phyloP scores from a whole-genome alignment of 2,797 vertebrate species.

The Etheostoma nigrum region DNA sequence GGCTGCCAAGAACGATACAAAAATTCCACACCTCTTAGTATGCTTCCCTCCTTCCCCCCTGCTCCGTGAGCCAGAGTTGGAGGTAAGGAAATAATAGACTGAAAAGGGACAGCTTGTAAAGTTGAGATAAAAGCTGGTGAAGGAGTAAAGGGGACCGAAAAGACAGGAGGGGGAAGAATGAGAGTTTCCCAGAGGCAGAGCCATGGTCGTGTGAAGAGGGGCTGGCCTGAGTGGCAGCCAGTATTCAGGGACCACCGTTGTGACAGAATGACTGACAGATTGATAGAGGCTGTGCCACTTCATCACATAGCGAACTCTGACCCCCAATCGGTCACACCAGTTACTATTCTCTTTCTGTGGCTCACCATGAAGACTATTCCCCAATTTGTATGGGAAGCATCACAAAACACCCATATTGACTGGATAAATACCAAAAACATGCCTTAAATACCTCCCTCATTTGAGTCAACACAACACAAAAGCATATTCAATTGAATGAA shows the following conservation, averaged over 20 bases:
- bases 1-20: conserved; percentile 82
- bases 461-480: conserved; percentile 30
- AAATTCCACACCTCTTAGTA: conserved; percentile 81
- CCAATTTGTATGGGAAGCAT: conserved; percentile 84
- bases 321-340: conserved; percentile 84
- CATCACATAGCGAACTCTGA: conserved; percentile 82
- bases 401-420: conserved; percentile 74
- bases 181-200: conserved; percentile 79
- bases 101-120: conserved; percentile 83
- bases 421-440: conserved; percentile 65
- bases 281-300: conserved; percentile 83
- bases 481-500: conserved; percentile 25
- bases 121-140: conserved; percentile 81
- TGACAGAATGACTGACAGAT: conserved; percentile 83
- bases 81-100: conserved; percentile 82
- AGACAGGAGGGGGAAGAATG: conserved; percentile 63
- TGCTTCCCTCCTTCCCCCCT: conserved; percentile 57
- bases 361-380: conserved; percentile 72
- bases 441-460: conserved; percentile 55
- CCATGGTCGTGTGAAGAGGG: conserved; percentile 66
- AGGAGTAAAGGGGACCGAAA: conserved; percentile 64
- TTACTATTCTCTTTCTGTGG: conserved; percentile 78
- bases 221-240: conserved; percentile 72
- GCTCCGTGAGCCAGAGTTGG: conserved; percentile 64
- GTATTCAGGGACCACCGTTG: conserved; percentile 79